Evolutionary conservation across 2,888 invertebrate genomes (phyloP).

Genomic region (Melikaiella ostensackeni): DNA sequence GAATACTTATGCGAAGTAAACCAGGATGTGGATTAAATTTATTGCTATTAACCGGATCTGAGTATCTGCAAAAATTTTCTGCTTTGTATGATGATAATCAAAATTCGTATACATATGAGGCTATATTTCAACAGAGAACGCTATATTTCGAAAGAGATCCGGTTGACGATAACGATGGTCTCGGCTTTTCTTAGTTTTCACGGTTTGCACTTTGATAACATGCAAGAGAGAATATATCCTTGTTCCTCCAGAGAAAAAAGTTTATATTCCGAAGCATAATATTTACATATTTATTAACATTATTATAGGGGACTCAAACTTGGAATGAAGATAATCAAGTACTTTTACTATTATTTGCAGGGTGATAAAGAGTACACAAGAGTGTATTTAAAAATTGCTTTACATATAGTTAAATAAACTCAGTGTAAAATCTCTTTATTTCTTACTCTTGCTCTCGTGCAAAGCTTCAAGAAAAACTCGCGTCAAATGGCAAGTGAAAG

Average conservation of each 20-base stretch:
- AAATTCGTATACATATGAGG: conserved; percentile 5
- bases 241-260: neutral
- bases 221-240: conserved; percentile 21
- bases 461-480: neutral
- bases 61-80: neutral
- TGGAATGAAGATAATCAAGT: neutral
- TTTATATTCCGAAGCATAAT: neutral
- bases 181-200: conserved; percentile 55
- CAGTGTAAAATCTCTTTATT: neutral
- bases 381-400: neutral
- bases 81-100: conserved; percentile 3
- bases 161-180: conserved; percentile 55
- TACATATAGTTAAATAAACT: neutral
- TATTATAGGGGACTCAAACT: neutral
- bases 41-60: neutral
- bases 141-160: conserved; percentile 52
- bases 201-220: conserved; percentile 61
- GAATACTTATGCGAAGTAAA: neutral
- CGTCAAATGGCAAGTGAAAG: conserved; percentile 25
- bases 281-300: neutral
- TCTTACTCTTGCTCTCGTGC: neutral
- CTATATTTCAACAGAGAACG: conserved; percentile 7
- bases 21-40: neutral
- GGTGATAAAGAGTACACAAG: neutral
- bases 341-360: neutral